A percentile compares a stretch with the other conserved stretches of the same genome.
Evolutionary conservation across 2,797 vertebrate species (phyloP).

Genomic region (Sebastes jordani): DNA sequence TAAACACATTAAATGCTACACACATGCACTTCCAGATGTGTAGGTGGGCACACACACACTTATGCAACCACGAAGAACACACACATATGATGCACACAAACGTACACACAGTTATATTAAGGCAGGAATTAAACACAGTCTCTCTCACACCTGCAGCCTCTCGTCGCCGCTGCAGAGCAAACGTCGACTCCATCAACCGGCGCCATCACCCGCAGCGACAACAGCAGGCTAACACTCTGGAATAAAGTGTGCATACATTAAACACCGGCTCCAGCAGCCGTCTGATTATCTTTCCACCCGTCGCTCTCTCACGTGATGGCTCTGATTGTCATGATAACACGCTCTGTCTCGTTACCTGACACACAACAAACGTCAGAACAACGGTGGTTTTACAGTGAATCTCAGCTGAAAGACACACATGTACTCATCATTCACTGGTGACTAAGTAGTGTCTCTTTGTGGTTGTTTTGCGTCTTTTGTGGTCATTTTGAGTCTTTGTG

Average conservation of each 20-base stretch:
- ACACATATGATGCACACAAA: not conserved
- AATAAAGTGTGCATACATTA: slow-evolving; percentile 16
- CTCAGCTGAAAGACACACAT: not conserved
- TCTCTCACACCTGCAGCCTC: slow-evolving; percentile 14
- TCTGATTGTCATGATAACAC: not conserved
- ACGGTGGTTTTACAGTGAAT: not conserved
- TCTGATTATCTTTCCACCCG: slow-evolving; percentile 12
- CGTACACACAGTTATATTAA: not conserved
- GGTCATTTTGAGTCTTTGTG: too few relatives aligned
- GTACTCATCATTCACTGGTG: not conserved
- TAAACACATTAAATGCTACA: not conserved
- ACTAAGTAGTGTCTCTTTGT: too few relatives aligned
- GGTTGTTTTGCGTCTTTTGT: too few relatives aligned
- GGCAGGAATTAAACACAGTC: not conserved
- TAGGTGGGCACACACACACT: not conserved
- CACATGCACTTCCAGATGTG: not conserved
- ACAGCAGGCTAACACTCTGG: slow-evolving; percentile 18
- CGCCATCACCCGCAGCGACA: slow-evolving; percentile 33
- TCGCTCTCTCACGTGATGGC: not conserved
- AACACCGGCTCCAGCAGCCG: not conserved
- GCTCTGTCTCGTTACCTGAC: not conserved
- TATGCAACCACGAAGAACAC: not conserved
- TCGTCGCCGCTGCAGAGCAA: not conserved
- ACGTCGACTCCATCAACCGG: not conserved
- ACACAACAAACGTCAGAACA: not conserved